Percentiles rank a stretch among this genome's conserved stretches.
phyloP scores from a whole-genome alignment of 2,797 vertebrate species.

The Pristis pectinata region DNA sequence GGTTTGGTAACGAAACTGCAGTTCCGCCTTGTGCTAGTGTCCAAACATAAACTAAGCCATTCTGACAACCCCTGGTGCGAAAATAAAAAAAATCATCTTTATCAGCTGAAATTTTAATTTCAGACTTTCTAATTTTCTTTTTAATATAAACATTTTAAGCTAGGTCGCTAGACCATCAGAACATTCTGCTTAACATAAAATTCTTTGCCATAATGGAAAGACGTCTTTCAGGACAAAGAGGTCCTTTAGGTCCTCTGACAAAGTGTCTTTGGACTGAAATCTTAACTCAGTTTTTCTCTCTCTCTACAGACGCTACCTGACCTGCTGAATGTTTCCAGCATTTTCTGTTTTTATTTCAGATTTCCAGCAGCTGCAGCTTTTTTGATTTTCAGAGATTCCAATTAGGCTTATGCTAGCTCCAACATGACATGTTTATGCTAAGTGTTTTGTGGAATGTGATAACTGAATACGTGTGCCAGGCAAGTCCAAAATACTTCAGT shows the following conservation, averaged over 20 bases:
- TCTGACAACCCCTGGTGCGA: constrained; percentile 63
- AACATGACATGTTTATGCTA: too few species aligned
- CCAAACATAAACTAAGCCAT: constrained; percentile 68
- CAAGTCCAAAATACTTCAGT: neutral
- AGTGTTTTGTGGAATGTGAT: neutral
- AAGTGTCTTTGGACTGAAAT: too few species aligned
- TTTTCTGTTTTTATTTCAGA: too few species aligned
- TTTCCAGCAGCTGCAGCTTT: too few species aligned
- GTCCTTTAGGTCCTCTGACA: too few species aligned
- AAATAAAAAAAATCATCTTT: neutral
- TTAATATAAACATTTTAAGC: neutral
- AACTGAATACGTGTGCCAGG: neutral
- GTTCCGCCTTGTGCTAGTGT: constrained; percentile 65
- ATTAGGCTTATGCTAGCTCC: too few species aligned
- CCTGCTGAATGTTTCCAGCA: too few species aligned
- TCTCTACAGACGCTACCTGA: too few species aligned
- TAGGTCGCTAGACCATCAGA: neutral
- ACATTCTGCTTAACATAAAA: neutral
- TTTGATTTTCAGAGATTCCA: too few species aligned
- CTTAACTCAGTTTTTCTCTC: too few species aligned
- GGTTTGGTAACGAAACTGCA: constrained; percentile 55
- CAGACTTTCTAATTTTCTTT: neutral
- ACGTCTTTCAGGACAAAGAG: too few species aligned
- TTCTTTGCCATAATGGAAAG: neutral
- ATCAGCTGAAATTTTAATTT: neutral